Evolutionary conservation across 2,888 invertebrate genomes (phyloP), one percentile per base, ranked within the genome.

Genomic region (Lydus trimaculatus): DNA sequence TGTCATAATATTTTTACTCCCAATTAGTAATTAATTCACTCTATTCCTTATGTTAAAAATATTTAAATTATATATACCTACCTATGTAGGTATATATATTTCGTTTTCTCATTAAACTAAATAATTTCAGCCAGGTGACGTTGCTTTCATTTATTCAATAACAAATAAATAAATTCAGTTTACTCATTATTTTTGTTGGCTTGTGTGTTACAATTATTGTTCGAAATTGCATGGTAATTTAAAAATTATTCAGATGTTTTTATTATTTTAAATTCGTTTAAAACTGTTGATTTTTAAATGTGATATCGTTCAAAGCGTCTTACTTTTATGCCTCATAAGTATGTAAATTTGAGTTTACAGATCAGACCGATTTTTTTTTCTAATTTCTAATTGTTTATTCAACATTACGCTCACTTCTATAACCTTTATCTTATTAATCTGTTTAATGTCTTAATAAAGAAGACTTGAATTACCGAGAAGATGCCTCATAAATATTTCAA

Each of bases 321-420:
- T 25, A 39, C 2, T 39, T 61, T 20, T 61, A 61, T 20, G 33
- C 15, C 20, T 20, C 13, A 33, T 61, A 61, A 61, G 61, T 61
- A 36, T 36, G 61, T 36, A 11, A 36, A 61, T 36, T 39, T 39
- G 9, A 15, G 36, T 39, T 23, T 8, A 31, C 13, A 28, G 15
- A 31, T 31, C 58, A 25, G 64, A n/a, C n/a, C n/a, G n/a, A n/a
- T n/a, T n/a, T n/a, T n/a, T 58, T 58, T 63, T 25, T 56, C 64
- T 33, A 64, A 58, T 64, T 67, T 64, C 59, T 66, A 43, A 67
- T 68, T 68, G 39, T 58, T 48, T 23, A 58, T 64, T 64, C 65
- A 43, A 48, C 60, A 62, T 62, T 62, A 63, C 48, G 59, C 63
- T 52, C 56, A 15, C 5, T 28, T 56, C 15, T 28, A 23, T 56